Conservation (phyloP, 2,113 vertebrate genomes). For the Centrocercus urophasianus region DNA sequence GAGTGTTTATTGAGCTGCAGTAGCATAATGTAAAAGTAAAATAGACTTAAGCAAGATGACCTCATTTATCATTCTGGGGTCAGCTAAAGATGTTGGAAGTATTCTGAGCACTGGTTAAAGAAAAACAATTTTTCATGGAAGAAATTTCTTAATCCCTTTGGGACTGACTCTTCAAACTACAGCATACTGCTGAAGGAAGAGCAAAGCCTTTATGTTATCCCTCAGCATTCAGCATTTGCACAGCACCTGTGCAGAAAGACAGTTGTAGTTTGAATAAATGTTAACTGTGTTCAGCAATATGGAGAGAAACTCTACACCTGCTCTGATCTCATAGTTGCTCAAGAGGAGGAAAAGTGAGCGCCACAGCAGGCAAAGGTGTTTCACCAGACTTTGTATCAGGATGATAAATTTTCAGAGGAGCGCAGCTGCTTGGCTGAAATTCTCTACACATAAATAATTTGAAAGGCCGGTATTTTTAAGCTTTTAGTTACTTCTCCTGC, state of each 20-base stretch:
- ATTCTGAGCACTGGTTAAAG: background rate
- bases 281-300: background rate
- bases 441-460: background rate
- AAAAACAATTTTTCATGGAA: background rate
- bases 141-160: conserved; percentile 11
- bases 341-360: background rate
- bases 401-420: background rate
- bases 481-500: background rate
- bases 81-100: background rate
- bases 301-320: background rate
- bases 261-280: background rate
- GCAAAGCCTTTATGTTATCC: background rate
- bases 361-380: background rate
- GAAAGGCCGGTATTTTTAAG: background rate
- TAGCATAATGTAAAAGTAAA: conserved; percentile 48
- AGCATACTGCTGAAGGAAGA: background rate
- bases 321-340: background rate
- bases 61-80: conserved; percentile 44
- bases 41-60: conserved; percentile 40
- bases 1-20: conserved; percentile 39
- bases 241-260: background rate
- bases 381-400: background rate
- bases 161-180: background rate
- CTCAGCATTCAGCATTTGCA: background rate
- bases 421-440: background rate